Evolutionary conservation across 2,113 vertebrate genomes (phyloP).

Genomic region (Condylura cristata): DNA sequence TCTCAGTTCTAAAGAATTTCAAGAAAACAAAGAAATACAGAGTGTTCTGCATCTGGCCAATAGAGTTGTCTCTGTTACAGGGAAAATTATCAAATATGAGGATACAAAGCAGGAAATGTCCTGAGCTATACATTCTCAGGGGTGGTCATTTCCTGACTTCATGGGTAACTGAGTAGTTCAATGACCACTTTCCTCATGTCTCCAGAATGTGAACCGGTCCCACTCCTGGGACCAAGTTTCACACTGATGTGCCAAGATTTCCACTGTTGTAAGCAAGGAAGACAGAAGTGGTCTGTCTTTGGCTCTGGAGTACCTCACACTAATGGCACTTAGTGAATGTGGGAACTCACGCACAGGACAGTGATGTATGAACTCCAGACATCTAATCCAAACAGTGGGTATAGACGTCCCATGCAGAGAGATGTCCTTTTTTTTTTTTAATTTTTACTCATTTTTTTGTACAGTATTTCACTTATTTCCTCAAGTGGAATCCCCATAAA

Average conservation of each 20-base stretch:
- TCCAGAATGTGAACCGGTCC: not conserved
- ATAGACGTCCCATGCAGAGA: not conserved
- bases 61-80: not conserved
- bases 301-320: not conserved
- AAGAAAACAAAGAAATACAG: not conserved
- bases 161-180: not conserved
- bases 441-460: too few relatives aligned
- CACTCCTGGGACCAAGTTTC: not conserved
- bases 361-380: not conserved
- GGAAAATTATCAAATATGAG: not conserved
- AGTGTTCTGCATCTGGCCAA: not conserved
- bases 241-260: not conserved
- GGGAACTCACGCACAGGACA: not conserved
- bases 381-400: rapidly evolving
- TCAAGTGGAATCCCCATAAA: too few relatives aligned
- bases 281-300: too few relatives aligned
- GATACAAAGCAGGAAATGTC: not conserved
- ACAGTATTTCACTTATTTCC: too few relatives aligned
- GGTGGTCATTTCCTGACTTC: not conserved
- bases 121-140: not conserved
- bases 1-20: not conserved
- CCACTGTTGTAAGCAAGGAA: not conserved
- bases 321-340: not conserved
- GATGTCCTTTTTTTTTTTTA: too few relatives aligned
- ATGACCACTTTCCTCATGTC: not conserved